Evolutionary conservation across 2,797 vertebrate species (phyloP).

Genomic region (Eremophila alpestris): DNA sequence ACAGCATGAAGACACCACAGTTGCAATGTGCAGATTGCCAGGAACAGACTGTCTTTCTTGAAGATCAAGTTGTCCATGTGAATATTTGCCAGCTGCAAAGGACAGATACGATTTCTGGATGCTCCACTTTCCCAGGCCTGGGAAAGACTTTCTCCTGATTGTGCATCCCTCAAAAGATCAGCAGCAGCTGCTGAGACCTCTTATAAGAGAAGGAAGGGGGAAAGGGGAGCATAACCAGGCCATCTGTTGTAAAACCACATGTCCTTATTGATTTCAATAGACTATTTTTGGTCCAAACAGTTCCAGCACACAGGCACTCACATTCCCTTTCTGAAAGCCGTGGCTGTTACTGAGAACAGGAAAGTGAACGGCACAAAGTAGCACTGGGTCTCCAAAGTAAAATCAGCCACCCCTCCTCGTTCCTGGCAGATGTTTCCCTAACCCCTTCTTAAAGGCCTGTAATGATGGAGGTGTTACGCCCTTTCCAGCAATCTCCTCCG

Average conservation of each 20-base stretch:
- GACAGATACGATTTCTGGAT: background rate
- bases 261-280: background rate
- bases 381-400: background rate
- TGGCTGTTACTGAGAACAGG: background rate
- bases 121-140: background rate
- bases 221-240: background rate
- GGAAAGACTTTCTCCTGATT: background rate
- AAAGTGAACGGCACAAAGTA: background rate
- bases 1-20: background rate
- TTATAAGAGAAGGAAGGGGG: background rate
- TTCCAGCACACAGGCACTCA: background rate
- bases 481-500: background rate
- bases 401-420: background rate
- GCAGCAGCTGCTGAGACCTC: background rate
- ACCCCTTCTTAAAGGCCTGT: background rate
- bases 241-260: background rate
- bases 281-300: background rate
- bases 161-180: background rate
- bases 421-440: constrained; percentile 23
- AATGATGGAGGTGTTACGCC: constrained; percentile 3
- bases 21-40: background rate
- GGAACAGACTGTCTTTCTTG: background rate
- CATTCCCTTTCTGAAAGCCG: background rate
- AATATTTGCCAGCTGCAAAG: background rate
- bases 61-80: background rate